Conservation (phyloP, 92 coral and sea anemone genomes). For the Phenganax marumi region DNA sequence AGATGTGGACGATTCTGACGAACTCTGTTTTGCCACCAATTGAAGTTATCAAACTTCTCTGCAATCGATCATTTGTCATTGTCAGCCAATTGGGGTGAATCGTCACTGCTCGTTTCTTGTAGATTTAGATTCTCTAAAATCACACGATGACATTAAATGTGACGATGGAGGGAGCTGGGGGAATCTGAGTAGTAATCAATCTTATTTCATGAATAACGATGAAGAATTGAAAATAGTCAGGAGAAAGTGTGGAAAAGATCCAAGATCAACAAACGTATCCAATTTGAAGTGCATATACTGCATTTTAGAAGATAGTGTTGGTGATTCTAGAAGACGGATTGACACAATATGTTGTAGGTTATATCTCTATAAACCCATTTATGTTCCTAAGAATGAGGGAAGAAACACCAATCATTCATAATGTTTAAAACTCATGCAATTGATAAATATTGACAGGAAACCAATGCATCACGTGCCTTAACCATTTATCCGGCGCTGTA, state of each 20-base stretch:
- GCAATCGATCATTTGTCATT: conserved; percentile 27
- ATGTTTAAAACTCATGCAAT: no score
- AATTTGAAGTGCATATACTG: conserved; percentile 12
- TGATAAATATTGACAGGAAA: no score
- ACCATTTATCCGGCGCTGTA: no score
- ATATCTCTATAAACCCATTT: no score
- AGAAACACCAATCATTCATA: no score
- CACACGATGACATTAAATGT: conserved; percentile 54
- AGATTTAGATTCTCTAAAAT: conserved; percentile 48
- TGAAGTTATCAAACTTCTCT: background rate
- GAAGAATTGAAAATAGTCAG: conserved; percentile 17
- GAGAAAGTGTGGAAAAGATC: no score
- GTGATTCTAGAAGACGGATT: conserved; percentile 19
- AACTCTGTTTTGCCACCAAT: background rate
- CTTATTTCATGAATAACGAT: no score
- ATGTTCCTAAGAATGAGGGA: no score
- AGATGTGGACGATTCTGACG: no score
- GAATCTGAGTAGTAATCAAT: conserved; percentile 52
- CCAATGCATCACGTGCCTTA: no score
- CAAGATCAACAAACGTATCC: background rate
- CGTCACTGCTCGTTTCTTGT: conserved; percentile 54
- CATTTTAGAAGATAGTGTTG: background rate
- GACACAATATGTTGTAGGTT: conserved; percentile 35
- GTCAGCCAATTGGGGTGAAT: conserved; percentile 52
- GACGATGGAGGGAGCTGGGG: conserved; percentile 60